Evolutionary conservation across 1,140 invertebrate genomes (phyloP).

Genomic region (Coelopa frigida): DNA sequence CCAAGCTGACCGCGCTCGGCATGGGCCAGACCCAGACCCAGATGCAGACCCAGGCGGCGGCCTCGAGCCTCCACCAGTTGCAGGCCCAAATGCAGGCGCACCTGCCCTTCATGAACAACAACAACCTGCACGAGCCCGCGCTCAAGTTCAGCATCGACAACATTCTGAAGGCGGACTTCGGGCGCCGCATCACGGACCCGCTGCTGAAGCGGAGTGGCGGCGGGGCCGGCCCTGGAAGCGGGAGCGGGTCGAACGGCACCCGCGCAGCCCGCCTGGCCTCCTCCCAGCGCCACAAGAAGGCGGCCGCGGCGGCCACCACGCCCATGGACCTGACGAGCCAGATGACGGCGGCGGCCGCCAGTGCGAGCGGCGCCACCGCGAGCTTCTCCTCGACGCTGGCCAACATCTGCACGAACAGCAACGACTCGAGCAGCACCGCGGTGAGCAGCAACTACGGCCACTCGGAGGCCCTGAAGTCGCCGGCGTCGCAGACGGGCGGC

Average conservation of each 20-base stretch:
- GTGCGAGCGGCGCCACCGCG: not conserved
- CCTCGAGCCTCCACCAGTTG: slow-evolving; percentile 15
- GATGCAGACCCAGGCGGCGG: slow-evolving; percentile 6
- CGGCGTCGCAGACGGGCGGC: slow-evolving; percentile 10
- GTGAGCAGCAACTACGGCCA: slow-evolving; percentile 31
- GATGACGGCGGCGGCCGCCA: not conserved
- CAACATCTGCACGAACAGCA: slow-evolving; percentile 41
- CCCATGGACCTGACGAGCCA: not conserved
- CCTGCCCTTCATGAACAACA: slow-evolving; percentile 13
- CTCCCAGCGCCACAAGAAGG: not conserved
- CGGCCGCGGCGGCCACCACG: not conserved
- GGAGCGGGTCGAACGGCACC: not conserved
- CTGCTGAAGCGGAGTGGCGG: slow-evolving; percentile 52
- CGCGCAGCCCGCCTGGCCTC: not conserved
- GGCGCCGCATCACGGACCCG: slow-evolving; percentile 63
- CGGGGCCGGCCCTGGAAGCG: slow-evolving; percentile 15
- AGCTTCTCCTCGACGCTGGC: slow-evolving; percentile 35
- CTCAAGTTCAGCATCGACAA: slow-evolving; percentile 90
- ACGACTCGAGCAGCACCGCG: slow-evolving; percentile 38
- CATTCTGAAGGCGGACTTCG: slow-evolving; percentile 85
- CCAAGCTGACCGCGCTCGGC: slow-evolving; percentile 23
- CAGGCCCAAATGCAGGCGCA: slow-evolving; percentile 22
- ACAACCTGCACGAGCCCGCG: slow-evolving; percentile 51
- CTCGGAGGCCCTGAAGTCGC: slow-evolving; percentile 1
- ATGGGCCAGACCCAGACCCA: slow-evolving; percentile 13